Evolutionary conservation across 2,113 vertebrate genomes (phyloP).

Genomic region (Rallus limicola): DNA sequence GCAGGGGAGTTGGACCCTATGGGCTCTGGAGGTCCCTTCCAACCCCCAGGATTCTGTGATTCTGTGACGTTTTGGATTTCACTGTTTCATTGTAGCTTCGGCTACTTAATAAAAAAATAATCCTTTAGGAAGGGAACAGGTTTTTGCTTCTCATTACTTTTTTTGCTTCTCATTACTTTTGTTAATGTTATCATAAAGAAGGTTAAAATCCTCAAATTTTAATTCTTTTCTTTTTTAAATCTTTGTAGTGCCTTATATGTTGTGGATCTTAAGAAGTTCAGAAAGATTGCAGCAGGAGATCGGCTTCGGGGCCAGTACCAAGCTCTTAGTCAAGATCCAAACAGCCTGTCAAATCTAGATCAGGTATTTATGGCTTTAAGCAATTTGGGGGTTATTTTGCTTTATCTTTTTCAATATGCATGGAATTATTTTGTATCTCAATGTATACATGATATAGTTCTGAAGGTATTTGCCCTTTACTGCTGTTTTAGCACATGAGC

Average conservation of each 20-base stretch:
- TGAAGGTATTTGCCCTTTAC: background rate
- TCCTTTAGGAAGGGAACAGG: background rate
- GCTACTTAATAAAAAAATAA: background rate
- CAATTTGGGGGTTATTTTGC: background rate
- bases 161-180: background rate
- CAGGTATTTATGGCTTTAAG: slow-evolving; percentile 79
- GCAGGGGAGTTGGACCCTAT: too few species aligned
- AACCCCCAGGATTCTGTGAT: too few species aligned
- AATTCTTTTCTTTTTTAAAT: background rate
- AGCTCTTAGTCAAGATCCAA: slow-evolving; percentile 93
- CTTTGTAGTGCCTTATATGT: slow-evolving; percentile 90
- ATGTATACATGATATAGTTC: background rate
- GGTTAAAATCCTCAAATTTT: background rate
- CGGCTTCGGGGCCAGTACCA: slow-evolving; percentile 94
- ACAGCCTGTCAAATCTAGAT: slow-evolving; percentile 95
- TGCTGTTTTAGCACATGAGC: background rate
- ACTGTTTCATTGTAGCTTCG: background rate
- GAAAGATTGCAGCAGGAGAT: slow-evolving; percentile 95
- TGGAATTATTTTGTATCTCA: background rate
- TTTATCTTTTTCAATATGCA: background rate
- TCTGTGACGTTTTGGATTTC: background rate
- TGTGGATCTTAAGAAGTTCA: slow-evolving; percentile 94
- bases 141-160: background rate
- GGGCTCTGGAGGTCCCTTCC: too few species aligned
- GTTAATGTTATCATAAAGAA: background rate